These are phyloP conservation scores for Drosophila rhopaloa DNA, from an alignment of 1,140 invertebrate species.

Conservation along the genomic window DNA sequence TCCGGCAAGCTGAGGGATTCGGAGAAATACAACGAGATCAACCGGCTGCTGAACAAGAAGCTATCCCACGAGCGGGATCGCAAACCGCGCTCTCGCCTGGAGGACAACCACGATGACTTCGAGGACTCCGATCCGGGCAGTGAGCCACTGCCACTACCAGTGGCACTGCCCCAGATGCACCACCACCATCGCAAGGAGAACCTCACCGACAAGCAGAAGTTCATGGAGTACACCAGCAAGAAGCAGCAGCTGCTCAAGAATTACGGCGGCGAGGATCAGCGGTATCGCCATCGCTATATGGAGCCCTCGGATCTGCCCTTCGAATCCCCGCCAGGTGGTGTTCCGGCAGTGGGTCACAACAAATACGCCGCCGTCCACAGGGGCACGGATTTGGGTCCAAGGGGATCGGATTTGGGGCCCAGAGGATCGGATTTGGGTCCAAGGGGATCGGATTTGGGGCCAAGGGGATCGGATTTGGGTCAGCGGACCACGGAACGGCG, in stretches of 20 bases:
- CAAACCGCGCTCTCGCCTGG: conserved; percentile 52
- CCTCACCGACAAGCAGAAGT: conserved; percentile 81
- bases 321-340: conserved; percentile 27
- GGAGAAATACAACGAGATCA: conserved; percentile 80
- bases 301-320: conserved; percentile 75
- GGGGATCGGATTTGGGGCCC: conserved; percentile 14
- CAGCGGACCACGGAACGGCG: conserved; percentile 39
- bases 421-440: conserved; percentile 28
- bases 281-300: conserved; percentile 77
- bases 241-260: conserved; percentile 65
- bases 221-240: conserved; percentile 72
- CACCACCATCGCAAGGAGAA: conserved; percentile 76
- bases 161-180: conserved; percentile 14
- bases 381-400: conserved; percentile 33
- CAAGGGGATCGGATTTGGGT: not conserved
- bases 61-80: conserved; percentile 46
- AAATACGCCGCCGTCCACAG: conserved; percentile 75
- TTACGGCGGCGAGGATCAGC: conserved; percentile 63
- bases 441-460: conserved; percentile 20
- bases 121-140: conserved; percentile 67
- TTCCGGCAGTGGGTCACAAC: conserved; percentile 38
- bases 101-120: conserved; percentile 64
- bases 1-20: conserved; percentile 63
- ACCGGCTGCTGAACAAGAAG: conserved; percentile 77
- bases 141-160: conserved; percentile 18